Conservation (phyloP, 2,888 invertebrate species). For the Quadriops clusia region DNA sequence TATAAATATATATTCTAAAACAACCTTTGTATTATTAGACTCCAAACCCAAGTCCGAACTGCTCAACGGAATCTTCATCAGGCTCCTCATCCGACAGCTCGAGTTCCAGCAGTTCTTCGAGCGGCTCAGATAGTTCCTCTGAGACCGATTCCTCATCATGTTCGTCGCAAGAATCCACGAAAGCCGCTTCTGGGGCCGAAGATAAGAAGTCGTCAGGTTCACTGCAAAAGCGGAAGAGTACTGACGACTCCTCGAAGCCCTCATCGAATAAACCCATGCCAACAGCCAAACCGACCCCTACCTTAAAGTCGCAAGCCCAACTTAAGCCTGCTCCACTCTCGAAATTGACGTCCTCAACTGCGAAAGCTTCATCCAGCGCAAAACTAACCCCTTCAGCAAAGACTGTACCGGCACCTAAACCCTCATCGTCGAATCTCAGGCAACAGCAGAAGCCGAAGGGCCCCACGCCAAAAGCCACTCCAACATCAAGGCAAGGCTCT, state of each 20-base stretch:
- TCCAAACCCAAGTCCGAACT: constrained; percentile 45
- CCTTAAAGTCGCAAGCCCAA: constrained; percentile 11
- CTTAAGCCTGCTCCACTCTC: not conserved
- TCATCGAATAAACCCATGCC: constrained; percentile 18
- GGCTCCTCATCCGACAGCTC: constrained; percentile 56
- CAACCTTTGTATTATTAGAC: too few relatives aligned
- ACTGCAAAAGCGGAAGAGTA: too few relatives aligned
- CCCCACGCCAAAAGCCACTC: too few relatives aligned
- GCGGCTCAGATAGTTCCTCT: constrained; percentile 56
- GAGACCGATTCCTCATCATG: constrained; percentile 64
- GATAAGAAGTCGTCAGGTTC: constrained; percentile 30
- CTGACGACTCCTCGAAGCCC: constrained; percentile 15
- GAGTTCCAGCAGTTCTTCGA: constrained; percentile 56
- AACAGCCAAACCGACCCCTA: constrained; percentile 17
- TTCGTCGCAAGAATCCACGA: constrained; percentile 37
- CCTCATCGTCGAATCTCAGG: too few relatives aligned
- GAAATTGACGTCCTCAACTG: too few relatives aligned
- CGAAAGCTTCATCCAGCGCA: too few relatives aligned
- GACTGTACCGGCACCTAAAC: too few relatives aligned
- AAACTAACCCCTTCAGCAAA: too few relatives aligned
- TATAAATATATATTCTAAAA: too few relatives aligned
- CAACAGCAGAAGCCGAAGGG: too few relatives aligned
- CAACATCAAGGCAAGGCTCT: too few relatives aligned
- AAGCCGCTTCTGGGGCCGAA: constrained; percentile 26
- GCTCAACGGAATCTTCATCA: constrained; percentile 49